phyloP scores from a whole-genome alignment of 2,797 vertebrate genomes.

The Scomberomorus guttatus region DNA sequence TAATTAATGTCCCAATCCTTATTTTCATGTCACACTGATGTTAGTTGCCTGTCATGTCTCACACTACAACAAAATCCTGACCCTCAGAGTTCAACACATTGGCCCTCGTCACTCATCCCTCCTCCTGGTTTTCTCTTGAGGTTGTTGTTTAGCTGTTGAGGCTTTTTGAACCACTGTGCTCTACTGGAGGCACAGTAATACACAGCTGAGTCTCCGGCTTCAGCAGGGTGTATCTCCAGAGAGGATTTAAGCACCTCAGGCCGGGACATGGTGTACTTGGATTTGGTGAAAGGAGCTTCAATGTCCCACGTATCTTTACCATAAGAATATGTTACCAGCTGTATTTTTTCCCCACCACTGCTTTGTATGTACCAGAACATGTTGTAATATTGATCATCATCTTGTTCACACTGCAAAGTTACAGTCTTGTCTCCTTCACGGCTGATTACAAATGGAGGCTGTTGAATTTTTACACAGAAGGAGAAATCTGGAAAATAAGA shows the following conservation, averaged over 20 bases:
- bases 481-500: slow-evolving; percentile 29
- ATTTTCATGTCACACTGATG: too few species aligned
- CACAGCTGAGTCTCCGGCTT: slow-evolving; percentile 60
- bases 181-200: slow-evolving; percentile 76
- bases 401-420: too few species aligned
- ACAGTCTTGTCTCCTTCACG: neutral
- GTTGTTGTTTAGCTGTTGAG: slow-evolving; percentile 65
- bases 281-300: slow-evolving; percentile 47
- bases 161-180: slow-evolving; percentile 60
- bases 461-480: slow-evolving; percentile 46
- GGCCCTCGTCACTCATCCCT: too few species aligned
- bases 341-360: neutral
- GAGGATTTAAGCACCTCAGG: neutral
- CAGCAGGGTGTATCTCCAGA: slow-evolving; percentile 34
- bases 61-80: neutral
- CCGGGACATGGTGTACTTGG: slow-evolving; percentile 59
- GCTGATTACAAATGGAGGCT: slow-evolving; percentile 13
- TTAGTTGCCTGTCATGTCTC: neutral
- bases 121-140: slow-evolving; percentile 25
- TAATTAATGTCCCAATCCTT: neutral
- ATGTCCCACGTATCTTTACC: neutral
- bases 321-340: slow-evolving; percentile 43
- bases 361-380: slow-evolving; percentile 78
- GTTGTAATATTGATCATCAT: slow-evolving; percentile 38
- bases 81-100: too few species aligned